Conservation (phyloP, 2,797 vertebrate genomes). For the Setipinna tenuifilis region DNA sequence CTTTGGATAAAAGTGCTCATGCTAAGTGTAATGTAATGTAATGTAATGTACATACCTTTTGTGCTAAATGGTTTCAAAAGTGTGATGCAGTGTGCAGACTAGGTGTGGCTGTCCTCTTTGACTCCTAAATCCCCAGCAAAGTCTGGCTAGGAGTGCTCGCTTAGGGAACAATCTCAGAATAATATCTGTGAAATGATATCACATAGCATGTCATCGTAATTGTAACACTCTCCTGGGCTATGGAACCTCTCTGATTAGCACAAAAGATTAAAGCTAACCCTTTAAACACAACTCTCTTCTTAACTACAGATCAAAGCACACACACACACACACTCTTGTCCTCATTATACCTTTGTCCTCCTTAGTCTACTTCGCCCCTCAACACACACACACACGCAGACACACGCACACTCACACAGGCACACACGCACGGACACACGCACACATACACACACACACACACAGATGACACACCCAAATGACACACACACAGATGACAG, state of each 20-base stretch:
- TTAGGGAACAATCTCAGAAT: neutral
- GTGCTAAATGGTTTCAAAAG: neutral
- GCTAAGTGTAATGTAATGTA: too few relatives aligned
- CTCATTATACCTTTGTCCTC: neutral
- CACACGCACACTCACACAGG: too few relatives aligned
- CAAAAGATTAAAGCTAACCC: slow-evolving; percentile 5
- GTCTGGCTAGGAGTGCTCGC: neutral
- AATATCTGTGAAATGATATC: neutral
- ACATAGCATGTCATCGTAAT: neutral
- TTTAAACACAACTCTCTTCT: slow-evolving; percentile 14
- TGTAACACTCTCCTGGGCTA: neutral
- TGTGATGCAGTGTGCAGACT: neutral
- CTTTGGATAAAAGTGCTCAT: too few relatives aligned
- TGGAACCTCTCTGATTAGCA: neutral
- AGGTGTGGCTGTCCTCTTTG: neutral
- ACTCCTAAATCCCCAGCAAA: neutral
- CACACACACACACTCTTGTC: neutral
- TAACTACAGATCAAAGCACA: slow-evolving; percentile 2
- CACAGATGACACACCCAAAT: too few relatives aligned
- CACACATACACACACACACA: too few relatives aligned
- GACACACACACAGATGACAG: too few relatives aligned
- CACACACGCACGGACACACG: too few relatives aligned
- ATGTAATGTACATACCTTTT: slow-evolving; percentile 5
- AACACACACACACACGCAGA: too few relatives aligned
- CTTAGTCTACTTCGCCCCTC: neutral